A percentile compares a stretch with the other conserved stretches of the same genome.
Evolutionary conservation across 2,797 vertebrate genomes (phyloP).

Genomic region (Pipistrellus kuhlii): DNA sequence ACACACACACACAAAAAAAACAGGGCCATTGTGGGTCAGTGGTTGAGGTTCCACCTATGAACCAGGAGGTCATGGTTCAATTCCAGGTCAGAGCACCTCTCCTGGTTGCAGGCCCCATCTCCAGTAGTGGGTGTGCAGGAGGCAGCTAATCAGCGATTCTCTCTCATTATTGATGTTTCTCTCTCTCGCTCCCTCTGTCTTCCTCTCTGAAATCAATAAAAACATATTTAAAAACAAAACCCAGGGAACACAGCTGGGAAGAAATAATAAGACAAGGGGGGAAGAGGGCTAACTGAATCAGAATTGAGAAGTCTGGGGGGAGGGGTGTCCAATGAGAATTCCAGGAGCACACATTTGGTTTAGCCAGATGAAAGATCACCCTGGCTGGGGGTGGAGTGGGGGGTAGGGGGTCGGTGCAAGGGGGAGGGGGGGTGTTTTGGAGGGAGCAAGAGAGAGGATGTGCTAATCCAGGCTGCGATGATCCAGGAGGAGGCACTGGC

Average conservation of each 20-base stretch:
- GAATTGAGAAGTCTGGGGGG: accelerated
- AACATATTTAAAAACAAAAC: too few species aligned
- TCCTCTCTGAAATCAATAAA: too few species aligned
- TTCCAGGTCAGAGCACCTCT: too few species aligned
- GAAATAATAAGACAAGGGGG: background rate
- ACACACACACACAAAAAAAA: background rate
- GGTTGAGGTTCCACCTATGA: too few species aligned
- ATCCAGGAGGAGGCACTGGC: background rate
- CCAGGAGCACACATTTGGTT: background rate
- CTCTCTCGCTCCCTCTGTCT: too few species aligned
- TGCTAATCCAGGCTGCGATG: background rate
- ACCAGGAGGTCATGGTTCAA: too few species aligned
- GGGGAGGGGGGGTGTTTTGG: background rate
- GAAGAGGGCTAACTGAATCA: background rate
- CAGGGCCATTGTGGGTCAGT: background rate
- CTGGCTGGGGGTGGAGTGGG: background rate
- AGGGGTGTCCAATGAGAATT: accelerated
- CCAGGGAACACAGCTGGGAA: background rate
- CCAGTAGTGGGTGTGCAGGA: too few species aligned
- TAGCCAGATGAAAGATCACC: background rate
- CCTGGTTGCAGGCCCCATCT: too few species aligned
- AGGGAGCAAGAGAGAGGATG: background rate
- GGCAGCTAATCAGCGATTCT: too few species aligned
- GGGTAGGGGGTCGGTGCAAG: too few species aligned
- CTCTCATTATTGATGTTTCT: too few species aligned